A percentile compares a stretch with the other conserved stretches of the same genome.
phyloP scores from a whole-genome alignment of 2,888 invertebrate genomes.

The Athalia cordata region DNA sequence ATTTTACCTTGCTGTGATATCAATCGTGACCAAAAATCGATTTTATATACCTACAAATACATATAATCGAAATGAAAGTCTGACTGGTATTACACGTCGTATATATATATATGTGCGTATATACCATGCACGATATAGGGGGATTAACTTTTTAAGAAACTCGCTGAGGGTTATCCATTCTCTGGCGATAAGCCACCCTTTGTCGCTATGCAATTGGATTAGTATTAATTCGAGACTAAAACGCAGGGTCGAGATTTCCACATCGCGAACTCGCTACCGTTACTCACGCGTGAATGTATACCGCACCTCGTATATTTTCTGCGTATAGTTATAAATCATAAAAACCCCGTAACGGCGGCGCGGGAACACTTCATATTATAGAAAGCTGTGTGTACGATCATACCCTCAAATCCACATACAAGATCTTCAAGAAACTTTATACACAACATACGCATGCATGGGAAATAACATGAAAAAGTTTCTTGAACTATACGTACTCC shows the following conservation, averaged over 20 bases:
- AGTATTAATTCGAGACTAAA: conserved; percentile 36
- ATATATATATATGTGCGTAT: not conserved
- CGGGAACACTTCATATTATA: not conserved
- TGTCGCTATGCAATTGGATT: conserved; percentile 38
- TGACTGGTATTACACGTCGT: too few relatives aligned
- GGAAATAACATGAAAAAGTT: too few relatives aligned
- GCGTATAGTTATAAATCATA: conserved; percentile 31
- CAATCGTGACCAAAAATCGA: too few relatives aligned
- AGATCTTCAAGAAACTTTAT: not conserved
- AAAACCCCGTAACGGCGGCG: conserved; percentile 16
- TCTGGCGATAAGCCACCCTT: conserved; percentile 32
- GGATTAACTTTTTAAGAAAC: conserved; percentile 6
- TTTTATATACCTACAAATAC: too few relatives aligned
- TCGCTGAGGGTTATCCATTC: not conserved
- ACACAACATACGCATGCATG: too few relatives aligned
- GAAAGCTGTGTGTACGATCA: not conserved
- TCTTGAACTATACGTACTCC: too few relatives aligned
- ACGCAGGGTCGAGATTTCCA: not conserved
- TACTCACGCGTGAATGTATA: conserved; percentile 39
- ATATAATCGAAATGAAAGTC: too few relatives aligned
- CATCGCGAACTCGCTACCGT: conserved; percentile 1
- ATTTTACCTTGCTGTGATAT: too few relatives aligned
- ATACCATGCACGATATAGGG: not conserved
- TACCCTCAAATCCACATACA: not conserved
- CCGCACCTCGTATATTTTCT: not conserved